These are phyloP conservation scores for Pao palembangensis DNA, from an alignment of 2,113 vertebrate species.

Conservation along the genomic window DNA sequence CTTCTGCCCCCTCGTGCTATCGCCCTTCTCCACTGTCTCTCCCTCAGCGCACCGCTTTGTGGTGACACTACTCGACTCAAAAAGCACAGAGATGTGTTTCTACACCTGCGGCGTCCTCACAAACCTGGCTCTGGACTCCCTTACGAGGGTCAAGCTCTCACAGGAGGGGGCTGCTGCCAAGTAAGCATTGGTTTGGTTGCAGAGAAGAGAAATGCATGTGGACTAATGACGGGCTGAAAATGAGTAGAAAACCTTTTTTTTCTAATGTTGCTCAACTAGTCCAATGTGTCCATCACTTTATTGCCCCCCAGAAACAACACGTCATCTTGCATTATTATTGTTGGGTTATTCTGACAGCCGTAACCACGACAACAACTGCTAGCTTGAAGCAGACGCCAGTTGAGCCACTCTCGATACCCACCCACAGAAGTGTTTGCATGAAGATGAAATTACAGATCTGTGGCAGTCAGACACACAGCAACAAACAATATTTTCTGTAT, in stretches of 20 bases:
- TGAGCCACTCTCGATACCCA: too few relatives aligned
- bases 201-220: background rate
- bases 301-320: too few relatives aligned
- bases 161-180: constrained; percentile 80
- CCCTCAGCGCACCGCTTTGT: constrained; percentile 85
- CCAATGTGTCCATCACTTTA: too few relatives aligned
- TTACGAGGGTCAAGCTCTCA: constrained; percentile 77
- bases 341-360: too few relatives aligned
- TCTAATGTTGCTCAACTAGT: too few relatives aligned
- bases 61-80: constrained; percentile 85
- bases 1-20: background rate
- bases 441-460: background rate
- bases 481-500: too few relatives aligned
- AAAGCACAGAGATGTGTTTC: constrained; percentile 87
- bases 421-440: too few relatives aligned
- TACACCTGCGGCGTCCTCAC: constrained; percentile 92
- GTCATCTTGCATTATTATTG: too few relatives aligned
- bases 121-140: constrained; percentile 77
- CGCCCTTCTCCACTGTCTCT: background rate
- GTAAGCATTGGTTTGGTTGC: constrained; percentile 71
- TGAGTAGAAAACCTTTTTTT: too few relatives aligned
- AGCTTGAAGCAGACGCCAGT: too few relatives aligned
- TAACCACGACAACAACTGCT: too few relatives aligned
- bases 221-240: too few relatives aligned
- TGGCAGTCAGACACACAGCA: background rate